Evolutionary conservation across 2,113 vertebrate genomes (phyloP).

Genomic region (Apteryx owenii): DNA sequence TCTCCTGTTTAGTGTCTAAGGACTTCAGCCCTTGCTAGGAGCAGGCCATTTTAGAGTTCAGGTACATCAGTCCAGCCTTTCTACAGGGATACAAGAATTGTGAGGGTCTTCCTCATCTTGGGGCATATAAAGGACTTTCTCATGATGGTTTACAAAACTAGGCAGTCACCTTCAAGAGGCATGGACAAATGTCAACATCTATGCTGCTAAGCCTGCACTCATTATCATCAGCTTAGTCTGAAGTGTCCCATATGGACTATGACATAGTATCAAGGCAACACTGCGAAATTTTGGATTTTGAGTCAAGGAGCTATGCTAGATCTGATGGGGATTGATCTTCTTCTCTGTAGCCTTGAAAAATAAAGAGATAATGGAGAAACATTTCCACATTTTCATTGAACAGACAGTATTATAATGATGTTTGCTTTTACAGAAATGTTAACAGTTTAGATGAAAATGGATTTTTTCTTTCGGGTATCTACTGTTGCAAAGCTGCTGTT

Average conservation of each 20-base stretch:
- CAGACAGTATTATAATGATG: not conserved
- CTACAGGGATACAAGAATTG: not conserved
- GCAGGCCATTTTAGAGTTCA: not conserved
- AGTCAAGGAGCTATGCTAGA: not conserved
- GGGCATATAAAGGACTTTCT: not conserved
- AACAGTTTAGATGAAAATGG: not conserved
- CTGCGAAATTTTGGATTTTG: not conserved
- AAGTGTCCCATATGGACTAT: not conserved
- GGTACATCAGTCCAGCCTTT: not conserved
- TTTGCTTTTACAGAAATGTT: conserved; percentile 20
- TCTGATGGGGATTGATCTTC: not conserved
- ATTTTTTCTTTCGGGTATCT: not conserved
- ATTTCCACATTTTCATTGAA: not conserved
- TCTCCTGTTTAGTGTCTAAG: not conserved
- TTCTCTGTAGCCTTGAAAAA: conserved; percentile 3
- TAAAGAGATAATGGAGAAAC: conserved; percentile 23
- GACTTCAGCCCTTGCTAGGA: not conserved
- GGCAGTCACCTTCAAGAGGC: not conserved
- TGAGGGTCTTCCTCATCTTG: not conserved
- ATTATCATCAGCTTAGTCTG: not conserved
- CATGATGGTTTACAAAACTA: not conserved
- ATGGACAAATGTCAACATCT: not conserved
- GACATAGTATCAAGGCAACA: not conserved
- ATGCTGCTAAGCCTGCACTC: not conserved
- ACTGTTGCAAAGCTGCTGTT: not conserved